Conservation (phyloP, 2,113 vertebrate species). For the Phoxinus phoxinus region DNA sequence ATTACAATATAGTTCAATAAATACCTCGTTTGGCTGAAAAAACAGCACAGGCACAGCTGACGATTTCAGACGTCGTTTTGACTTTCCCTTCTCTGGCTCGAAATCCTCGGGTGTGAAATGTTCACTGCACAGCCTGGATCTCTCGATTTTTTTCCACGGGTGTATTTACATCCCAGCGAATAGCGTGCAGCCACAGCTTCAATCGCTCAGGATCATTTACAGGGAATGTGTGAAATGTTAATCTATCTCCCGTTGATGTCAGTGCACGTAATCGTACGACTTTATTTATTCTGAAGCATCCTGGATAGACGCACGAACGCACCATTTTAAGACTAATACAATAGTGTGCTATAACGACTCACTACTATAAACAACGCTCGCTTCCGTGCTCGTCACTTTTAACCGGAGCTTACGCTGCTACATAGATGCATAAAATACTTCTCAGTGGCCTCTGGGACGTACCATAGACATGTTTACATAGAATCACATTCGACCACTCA, state of each 20-base stretch:
- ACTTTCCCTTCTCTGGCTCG: neutral
- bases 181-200: neutral
- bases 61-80: neutral
- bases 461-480: too few relatives aligned
- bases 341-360: too few relatives aligned
- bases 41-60: neutral
- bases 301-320: neutral
- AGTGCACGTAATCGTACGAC: neutral
- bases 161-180: neutral
- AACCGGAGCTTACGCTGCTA: too few relatives aligned
- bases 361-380: too few relatives aligned
- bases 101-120: neutral
- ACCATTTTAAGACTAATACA: neutral
- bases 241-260: neutral
- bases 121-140: neutral
- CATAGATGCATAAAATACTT: too few relatives aligned
- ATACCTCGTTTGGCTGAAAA: neutral
- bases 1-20: too few relatives aligned
- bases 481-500: too few relatives aligned
- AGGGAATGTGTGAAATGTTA: neutral
- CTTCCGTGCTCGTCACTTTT: too few relatives aligned
- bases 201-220: neutral
- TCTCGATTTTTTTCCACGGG: neutral
- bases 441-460: too few relatives aligned
- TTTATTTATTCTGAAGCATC: neutral